Percentiles rank a stretch among this genome's conserved stretches.
These are phyloP conservation scores for Acrobasis suavella DNA, from an alignment of 2,888 invertebrate genomes.

Conservation along the genomic window DNA sequence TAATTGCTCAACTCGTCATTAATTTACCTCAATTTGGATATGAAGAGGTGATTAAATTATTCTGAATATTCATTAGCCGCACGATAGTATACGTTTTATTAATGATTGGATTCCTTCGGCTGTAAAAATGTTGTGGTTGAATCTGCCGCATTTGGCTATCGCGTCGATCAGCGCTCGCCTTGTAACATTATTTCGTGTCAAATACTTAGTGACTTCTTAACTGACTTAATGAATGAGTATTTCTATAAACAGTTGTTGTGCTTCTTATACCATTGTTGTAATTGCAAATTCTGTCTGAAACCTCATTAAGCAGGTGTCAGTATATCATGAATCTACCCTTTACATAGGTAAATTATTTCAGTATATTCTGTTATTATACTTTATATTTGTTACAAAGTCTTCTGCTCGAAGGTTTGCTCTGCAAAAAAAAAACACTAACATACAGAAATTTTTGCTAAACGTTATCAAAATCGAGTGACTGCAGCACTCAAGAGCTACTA, in stretches of 20 bases:
- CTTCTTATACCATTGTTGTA: not conserved
- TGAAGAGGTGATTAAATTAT: constrained; percentile 6
- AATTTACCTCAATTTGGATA: constrained; percentile 12
- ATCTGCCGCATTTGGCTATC: constrained; percentile 4
- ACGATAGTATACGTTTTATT: not conserved
- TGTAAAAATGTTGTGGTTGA: constrained; percentile 1
- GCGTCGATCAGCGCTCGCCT: constrained; percentile 32
- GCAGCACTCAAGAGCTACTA: too few species aligned
- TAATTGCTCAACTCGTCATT: constrained; percentile 3
- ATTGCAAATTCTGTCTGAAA: not conserved
- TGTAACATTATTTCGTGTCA: constrained; percentile 25
- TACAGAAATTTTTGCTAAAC: too few species aligned
- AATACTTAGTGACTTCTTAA: not conserved
- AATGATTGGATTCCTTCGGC: not conserved
- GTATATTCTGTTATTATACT: too few species aligned
- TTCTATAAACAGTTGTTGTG: not conserved
- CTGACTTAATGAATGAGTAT: not conserved
- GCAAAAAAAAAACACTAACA: too few species aligned
- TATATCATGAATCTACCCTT: too few species aligned
- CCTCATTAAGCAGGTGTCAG: not conserved
- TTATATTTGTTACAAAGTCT: too few species aligned
- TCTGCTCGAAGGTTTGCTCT: too few species aligned
- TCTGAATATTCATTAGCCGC: constrained; percentile 12
- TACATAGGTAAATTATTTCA: too few species aligned
- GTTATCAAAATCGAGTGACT: too few species aligned